phyloP scores from a whole-genome alignment of 2,888 invertebrate species.

The Punctoribates punctum region DNA sequence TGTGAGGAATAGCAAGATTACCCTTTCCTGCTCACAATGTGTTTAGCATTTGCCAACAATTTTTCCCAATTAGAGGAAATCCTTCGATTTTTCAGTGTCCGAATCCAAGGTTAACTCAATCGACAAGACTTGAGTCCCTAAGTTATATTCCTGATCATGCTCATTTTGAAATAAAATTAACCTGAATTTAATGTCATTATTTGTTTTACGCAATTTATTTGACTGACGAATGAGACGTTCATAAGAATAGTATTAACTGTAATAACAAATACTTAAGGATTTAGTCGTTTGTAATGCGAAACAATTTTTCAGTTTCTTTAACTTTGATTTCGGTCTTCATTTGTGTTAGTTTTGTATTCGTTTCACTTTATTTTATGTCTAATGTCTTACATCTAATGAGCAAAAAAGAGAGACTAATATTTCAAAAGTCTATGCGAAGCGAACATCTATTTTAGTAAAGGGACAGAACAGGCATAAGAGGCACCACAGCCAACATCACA shows the following conservation, averaged over 20 bases:
- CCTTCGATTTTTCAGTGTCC: too few species aligned
- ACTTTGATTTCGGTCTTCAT: background rate
- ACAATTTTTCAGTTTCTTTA: constrained; percentile 2
- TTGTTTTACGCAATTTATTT: background rate
- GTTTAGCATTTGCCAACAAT: too few species aligned
- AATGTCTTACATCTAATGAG: background rate
- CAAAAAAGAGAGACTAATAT: background rate
- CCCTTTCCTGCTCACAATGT: too few species aligned
- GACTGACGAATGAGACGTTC: background rate
- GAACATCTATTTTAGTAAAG: background rate
- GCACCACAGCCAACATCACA: background rate
- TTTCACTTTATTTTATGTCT: too few species aligned
- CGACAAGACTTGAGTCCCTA: too few species aligned
- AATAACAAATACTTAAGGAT: constrained; percentile 21
- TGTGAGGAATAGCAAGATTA: too few species aligned
- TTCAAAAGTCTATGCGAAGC: background rate
- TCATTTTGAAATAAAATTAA: too few species aligned
- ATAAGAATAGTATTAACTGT: background rate
- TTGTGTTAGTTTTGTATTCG: too few species aligned
- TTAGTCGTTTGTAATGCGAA: background rate
- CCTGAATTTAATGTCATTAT: too few species aligned
- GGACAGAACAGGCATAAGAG: background rate
- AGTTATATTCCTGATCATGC: too few species aligned
- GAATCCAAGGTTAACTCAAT: too few species aligned
- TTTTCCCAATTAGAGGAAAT: too few species aligned